Evolutionary conservation across 2,113 vertebrate genomes (phyloP).

Genomic region (Seriola quinqueradiata): DNA sequence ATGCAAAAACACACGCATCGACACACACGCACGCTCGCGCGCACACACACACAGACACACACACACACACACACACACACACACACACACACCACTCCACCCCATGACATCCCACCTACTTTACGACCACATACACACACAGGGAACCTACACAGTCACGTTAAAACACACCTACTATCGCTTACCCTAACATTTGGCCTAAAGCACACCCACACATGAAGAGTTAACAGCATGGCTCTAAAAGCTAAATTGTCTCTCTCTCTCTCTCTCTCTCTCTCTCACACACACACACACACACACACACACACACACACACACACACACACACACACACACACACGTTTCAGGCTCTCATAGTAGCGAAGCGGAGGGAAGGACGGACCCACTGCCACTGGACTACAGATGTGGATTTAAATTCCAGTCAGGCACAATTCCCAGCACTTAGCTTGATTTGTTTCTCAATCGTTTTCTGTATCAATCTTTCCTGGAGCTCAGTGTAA

Average conservation of each 20-base stretch:
- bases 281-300: constrained; percentile 32
- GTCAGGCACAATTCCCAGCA: constrained; percentile 73
- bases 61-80: constrained; percentile 26
- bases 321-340: constrained; percentile 19
- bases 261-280: neutral
- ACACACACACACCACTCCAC: constrained; percentile 33
- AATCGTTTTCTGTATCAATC: constrained; percentile 54
- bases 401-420: constrained; percentile 69
- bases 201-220: constrained; percentile 64
- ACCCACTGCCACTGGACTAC: constrained; percentile 34
- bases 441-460: constrained; percentile 79
- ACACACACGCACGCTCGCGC: constrained; percentile 38
- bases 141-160: constrained; percentile 45
- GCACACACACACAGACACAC: neutral
- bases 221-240: constrained; percentile 54
- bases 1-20: constrained; percentile 35
- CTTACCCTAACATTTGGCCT: constrained; percentile 59
- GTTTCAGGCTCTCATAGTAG: constrained; percentile 24
- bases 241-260: constrained; percentile 48
- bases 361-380: constrained; percentile 25
- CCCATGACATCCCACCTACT: constrained; percentile 38
- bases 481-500: constrained; percentile 36
- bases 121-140: constrained; percentile 6
- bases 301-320: constrained; percentile 34
- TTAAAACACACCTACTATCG: constrained; percentile 61